Evolutionary conservation across 1,140 invertebrate genomes (phyloP).

Genomic region (Bactericera cockerelli): DNA sequence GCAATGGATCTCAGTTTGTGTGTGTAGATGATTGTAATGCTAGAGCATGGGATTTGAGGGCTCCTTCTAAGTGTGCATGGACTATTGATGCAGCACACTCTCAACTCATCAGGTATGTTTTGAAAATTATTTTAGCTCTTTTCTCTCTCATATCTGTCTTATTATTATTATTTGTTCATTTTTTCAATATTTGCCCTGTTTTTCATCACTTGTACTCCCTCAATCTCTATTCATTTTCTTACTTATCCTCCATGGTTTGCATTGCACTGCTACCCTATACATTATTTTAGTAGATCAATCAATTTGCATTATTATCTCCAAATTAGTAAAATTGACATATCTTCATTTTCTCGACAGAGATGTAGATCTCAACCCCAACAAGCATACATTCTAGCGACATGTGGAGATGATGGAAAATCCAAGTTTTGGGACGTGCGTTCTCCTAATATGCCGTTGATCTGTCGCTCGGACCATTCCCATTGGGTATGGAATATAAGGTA

Average conservation of each 20-base stretch:
- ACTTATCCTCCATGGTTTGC: too few species aligned
- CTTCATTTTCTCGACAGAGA: slow-evolving; percentile 42
- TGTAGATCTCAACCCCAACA: slow-evolving; percentile 92
- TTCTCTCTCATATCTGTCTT: neutral
- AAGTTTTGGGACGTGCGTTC: slow-evolving; percentile 94
- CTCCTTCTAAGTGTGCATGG: slow-evolving; percentile 55
- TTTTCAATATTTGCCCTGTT: neutral
- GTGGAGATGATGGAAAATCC: slow-evolving; percentile 84
- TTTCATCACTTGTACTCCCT: neutral
- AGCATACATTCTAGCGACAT: slow-evolving; percentile 86
- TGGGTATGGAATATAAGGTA: slow-evolving; percentile 41
- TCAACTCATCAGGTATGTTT: slow-evolving; percentile 50
- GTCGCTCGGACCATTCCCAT: slow-evolving; percentile 80
- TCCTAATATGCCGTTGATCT: slow-evolving; percentile 55
- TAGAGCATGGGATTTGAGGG: slow-evolving; percentile 72
- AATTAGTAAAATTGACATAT: too few species aligned
- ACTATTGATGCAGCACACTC: slow-evolving; percentile 71
- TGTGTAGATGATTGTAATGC: slow-evolving; percentile 70
- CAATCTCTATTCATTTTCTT: too few species aligned
- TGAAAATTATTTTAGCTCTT: neutral
- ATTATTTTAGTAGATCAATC: too few species aligned
- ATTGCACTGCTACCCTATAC: too few species aligned
- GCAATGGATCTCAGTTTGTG: slow-evolving; percentile 69
- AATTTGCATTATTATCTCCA: too few species aligned
- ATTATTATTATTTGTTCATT: neutral